Evolutionary conservation across 2,797 vertebrate genomes (phyloP).

Genomic region (Pogoniulus pusillus): DNA sequence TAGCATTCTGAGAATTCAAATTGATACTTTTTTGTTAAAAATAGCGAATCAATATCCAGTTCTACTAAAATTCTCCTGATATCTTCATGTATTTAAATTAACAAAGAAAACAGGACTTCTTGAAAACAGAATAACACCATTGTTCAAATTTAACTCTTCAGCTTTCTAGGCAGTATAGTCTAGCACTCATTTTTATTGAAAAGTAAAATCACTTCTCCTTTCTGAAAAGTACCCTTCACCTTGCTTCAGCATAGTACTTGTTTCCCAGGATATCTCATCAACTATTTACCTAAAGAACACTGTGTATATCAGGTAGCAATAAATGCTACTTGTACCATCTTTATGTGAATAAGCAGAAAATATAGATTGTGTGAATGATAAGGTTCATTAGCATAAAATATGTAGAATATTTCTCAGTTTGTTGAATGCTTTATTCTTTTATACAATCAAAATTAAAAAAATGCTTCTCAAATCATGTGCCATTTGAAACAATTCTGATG

Average conservation of each 20-base stretch:
- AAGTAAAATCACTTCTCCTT: not conserved
- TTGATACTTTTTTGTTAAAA: rapidly evolving
- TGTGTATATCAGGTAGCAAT: not conserved
- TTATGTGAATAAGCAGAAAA: not conserved
- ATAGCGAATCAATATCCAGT: not conserved
- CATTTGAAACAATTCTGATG: not conserved
- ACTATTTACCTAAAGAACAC: not conserved
- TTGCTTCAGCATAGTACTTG: not conserved
- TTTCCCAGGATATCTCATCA: not conserved
- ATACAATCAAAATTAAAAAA: not conserved
- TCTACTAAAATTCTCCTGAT: not conserved
- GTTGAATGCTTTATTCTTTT: not conserved
- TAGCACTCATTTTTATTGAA: not conserved
- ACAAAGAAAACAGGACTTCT: not conserved
- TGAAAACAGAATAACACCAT: not conserved
- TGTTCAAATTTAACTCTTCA: not conserved
- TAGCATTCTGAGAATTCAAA: not conserved
- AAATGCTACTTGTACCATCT: not conserved
- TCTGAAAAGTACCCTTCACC: not conserved
- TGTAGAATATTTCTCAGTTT: not conserved
- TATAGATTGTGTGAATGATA: not conserved
- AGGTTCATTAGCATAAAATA: not conserved
- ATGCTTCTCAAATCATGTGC: not conserved
- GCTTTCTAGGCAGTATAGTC: not conserved
- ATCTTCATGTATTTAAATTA: not conserved